Evolutionary conservation across 2,888 invertebrate species (phyloP), one percentile per base, ranked within the genome.

Genomic region (Perdita meconis): DNA sequence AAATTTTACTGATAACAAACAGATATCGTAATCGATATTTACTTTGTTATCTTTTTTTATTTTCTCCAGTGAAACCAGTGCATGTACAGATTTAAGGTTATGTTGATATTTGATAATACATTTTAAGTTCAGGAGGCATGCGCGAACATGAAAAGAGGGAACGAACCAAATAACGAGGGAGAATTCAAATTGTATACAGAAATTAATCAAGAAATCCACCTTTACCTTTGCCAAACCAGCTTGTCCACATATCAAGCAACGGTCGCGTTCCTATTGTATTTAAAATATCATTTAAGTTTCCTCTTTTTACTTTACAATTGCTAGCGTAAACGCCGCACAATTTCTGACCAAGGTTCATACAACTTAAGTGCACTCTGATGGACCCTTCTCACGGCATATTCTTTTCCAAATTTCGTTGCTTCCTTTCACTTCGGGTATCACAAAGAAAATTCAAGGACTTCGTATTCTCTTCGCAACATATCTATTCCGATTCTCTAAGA

Each of bases 161-260:
- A 36, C 16, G 6, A 4, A 3, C 13, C n/a, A 42, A 6, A 26
- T 34, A 36, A 0, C 13, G 63, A 40, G 74, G 75, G 50, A 63
- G 12, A 12, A 57, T 50, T 74, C n/a, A 40, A 73, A 56, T 3
- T 1, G 16, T 12, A 12, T 40, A 40, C 16, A 53, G 36, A 3
- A 13, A 16, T 24, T 2, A 8, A n/a, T n/a, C n/a, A n/a, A n/a
- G n/a, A n/a, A n/a, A n/a, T n/a, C n/a, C n/a, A n/a, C n/a, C n/a
- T n/a, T n/a, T n/a, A 84, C 84, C 81, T 83, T 80, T 26, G 42
- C 80, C 64, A 66, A 80, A 81, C 81, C 82, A 83, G 74, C 65
- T 86, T 40, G 73, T 78, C 84, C 86, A 85, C 82, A 84, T 84
- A 74, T 85, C 76, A 78, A 70, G 53, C 51, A 64, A 63, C 26